phyloP scores from a whole-genome alignment of 2,113 vertebrate genomes.

The Salminus brasiliensis region DNA sequence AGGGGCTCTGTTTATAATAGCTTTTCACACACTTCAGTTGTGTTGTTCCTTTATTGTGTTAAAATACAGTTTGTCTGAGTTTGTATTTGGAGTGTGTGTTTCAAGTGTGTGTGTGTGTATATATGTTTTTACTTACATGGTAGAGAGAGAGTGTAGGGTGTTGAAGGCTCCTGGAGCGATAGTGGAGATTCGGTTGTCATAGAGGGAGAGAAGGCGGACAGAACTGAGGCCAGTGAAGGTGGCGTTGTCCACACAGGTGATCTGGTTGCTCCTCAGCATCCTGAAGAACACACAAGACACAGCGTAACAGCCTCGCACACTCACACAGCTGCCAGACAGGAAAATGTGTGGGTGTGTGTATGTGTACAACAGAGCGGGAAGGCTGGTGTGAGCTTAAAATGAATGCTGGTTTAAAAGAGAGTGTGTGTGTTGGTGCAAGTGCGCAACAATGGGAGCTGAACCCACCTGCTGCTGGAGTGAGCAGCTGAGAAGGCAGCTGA shows the following conservation, averaged over 20 bases:
- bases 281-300: conserved; percentile 64
- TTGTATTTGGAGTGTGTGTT: no score
- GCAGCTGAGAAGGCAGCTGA: no score
- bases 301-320: conserved; percentile 28
- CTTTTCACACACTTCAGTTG: no score
- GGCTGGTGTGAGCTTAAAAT: background rate
- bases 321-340: background rate
- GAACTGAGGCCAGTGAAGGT: conserved; percentile 95
- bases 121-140: conserved; percentile 85
- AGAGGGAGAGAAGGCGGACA: conserved; percentile 92
- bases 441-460: no score
- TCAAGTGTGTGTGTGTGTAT: background rate
- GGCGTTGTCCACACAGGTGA: conserved; percentile 93
- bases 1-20: no score
- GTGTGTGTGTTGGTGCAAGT: background rate
- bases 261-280: conserved; percentile 94
- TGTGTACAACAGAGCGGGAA: background rate
- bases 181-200: conserved; percentile 94
- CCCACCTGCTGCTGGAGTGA: no score
- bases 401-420: no score
- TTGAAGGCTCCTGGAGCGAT: conserved; percentile 94
- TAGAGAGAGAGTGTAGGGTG: conserved; percentile 94
- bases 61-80: no score
- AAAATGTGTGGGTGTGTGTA: no score
- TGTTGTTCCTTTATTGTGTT: no score